Evolutionary conservation across 2,113 vertebrate species (phyloP).

Genomic region (Lampris incognitus): DNA sequence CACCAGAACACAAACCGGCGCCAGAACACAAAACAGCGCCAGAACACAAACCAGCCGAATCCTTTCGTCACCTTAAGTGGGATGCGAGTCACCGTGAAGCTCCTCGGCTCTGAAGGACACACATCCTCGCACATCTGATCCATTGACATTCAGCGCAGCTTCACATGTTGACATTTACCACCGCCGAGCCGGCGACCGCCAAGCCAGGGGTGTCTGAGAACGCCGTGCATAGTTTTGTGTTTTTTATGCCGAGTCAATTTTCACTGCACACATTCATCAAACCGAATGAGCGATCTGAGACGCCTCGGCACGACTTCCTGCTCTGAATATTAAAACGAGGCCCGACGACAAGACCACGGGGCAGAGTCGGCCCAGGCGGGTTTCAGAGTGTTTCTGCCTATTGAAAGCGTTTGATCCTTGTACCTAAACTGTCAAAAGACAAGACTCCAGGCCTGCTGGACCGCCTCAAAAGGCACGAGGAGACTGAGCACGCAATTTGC

Average conservation of each 20-base stretch:
- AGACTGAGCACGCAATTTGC: neutral
- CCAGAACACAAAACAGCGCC: too few species aligned
- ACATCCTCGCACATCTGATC: conserved; percentile 15
- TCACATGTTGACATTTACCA: conserved; percentile 30
- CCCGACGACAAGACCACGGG: conserved; percentile 62
- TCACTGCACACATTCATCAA: conserved; percentile 64
- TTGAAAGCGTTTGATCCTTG: conserved; percentile 66
- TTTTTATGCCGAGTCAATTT: conserved; percentile 47
- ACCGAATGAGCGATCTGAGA: conserved; percentile 63
- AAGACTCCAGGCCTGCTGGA: conserved; percentile 19
- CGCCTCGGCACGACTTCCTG: conserved; percentile 62
- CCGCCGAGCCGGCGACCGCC: neutral
- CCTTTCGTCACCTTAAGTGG: conserved; percentile 5
- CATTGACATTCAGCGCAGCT: conserved; percentile 21
- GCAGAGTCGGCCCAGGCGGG: conserved; percentile 66
- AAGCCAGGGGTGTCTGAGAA: conserved; percentile 33
- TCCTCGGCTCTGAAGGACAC: neutral
- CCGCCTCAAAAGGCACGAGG: neutral
- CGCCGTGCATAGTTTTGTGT: conserved; percentile 40
- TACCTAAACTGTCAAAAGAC: conserved; percentile 42
- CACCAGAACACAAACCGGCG: too few species aligned
- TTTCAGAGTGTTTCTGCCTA: conserved; percentile 34
- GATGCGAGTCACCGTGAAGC: neutral
- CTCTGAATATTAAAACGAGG: conserved; percentile 68
- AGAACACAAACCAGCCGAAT: neutral